Evolutionary conservation across 37 sponge, comb jelly and placozoan genomes (phyloP).

Genomic region (Theonella swinhoei): DNA sequence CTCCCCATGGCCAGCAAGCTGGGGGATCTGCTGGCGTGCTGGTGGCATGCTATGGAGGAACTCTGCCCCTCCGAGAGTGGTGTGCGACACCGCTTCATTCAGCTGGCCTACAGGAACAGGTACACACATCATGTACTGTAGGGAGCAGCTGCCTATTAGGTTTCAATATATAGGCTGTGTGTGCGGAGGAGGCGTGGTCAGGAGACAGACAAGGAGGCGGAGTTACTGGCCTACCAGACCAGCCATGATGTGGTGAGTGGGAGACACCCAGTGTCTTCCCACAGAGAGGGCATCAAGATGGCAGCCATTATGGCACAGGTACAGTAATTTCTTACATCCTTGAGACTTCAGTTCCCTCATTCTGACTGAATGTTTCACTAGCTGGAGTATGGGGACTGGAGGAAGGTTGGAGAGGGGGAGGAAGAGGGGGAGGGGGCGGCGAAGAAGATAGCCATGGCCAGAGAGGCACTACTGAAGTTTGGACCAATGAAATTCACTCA

Average conservation of each 20-base stretch:
- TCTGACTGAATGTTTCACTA: neutral
- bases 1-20: slow-evolving; percentile 49
- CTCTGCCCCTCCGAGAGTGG: neutral
- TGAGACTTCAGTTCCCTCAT: neutral
- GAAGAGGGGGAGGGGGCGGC: neutral
- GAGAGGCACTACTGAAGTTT: slow-evolving; percentile 45
- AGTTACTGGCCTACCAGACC: slow-evolving; percentile 56
- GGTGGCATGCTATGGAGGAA: slow-evolving; percentile 44
- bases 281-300: slow-evolving; percentile 20
- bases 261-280: slow-evolving; percentile 13
- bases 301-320: slow-evolving; percentile 64
- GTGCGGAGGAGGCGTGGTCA: slow-evolving; percentile 16
- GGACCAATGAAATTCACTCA: slow-evolving; percentile 34
- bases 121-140: neutral
- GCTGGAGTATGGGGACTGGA: slow-evolving; percentile 62
- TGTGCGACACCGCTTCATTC: slow-evolving; percentile 23
- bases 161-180: slow-evolving; percentile 14
- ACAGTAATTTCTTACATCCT: neutral
- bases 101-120: slow-evolving; percentile 47
- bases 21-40: slow-evolving; percentile 57
- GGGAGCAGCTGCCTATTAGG: neutral
- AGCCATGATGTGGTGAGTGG: slow-evolving; percentile 35
- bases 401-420: neutral
- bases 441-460: neutral
- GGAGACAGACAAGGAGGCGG: slow-evolving; percentile 51